Conservation (phyloP, 2,797 vertebrate species). For the Hippopotamyrus pictus region DNA sequence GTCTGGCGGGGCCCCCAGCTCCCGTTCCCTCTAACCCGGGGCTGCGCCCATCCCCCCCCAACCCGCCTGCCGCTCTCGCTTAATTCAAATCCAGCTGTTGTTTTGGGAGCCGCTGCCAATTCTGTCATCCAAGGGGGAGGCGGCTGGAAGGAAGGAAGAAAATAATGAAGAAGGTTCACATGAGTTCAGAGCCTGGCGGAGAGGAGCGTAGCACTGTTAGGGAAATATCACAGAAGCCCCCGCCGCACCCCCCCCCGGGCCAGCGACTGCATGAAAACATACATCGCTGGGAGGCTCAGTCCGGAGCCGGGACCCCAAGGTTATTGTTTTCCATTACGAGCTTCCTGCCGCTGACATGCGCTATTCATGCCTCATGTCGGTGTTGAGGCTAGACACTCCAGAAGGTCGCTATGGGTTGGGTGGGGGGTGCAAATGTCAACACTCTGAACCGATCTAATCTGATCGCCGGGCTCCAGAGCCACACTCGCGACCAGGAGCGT, state of each 20-base stretch:
- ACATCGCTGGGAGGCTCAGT: neutral
- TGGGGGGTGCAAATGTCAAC: neutral
- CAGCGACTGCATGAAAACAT: slow-evolving; percentile 10
- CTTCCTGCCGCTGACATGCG: neutral
- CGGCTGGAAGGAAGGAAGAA: slow-evolving; percentile 1
- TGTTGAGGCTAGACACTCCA: neutral
- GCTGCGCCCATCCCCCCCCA: neutral
- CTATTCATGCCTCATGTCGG: slow-evolving; percentile 6
- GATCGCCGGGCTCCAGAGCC: neutral
- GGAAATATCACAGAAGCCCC: slow-evolving; percentile 11
- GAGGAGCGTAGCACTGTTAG: slow-evolving; percentile 5
- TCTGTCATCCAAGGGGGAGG: neutral
- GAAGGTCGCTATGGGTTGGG: neutral
- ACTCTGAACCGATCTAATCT: neutral
- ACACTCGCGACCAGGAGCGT: neutral
- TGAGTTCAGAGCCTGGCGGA: slow-evolving; percentile 7
- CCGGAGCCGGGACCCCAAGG: neutral
- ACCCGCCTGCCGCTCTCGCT: slow-evolving; percentile 23
- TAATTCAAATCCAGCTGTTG: slow-evolving; percentile 40
- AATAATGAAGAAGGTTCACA: slow-evolving; percentile 23
- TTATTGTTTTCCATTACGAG: slow-evolving; percentile 18
- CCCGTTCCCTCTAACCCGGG: neutral
- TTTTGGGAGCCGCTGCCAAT: slow-evolving; percentile 24
- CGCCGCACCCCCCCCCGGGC: neutral
- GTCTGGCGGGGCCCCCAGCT: neutral